These are phyloP conservation scores for Samia ricini DNA, from an alignment of 1,140 invertebrate species.

Conservation along the genomic window DNA sequence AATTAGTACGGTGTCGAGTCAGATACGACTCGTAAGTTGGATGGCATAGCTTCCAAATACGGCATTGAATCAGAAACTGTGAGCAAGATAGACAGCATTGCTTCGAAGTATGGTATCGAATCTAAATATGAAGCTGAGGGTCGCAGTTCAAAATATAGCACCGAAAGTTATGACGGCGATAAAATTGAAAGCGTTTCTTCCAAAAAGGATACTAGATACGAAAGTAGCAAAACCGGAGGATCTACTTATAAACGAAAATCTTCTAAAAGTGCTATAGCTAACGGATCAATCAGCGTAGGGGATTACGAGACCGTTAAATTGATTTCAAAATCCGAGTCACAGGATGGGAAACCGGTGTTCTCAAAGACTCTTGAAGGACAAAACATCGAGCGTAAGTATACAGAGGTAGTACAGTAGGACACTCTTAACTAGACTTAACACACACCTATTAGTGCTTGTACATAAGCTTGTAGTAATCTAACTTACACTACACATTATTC, in stretches of 20 bases:
- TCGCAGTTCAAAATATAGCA: conserved; percentile 28
- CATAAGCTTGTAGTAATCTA: conserved; percentile 69
- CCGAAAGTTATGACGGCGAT: conserved; percentile 45
- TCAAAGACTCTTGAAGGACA: conserved; percentile 85
- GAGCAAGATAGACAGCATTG: conserved; percentile 40
- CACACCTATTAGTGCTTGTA: conserved; percentile 65
- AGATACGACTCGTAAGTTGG: conserved; percentile 52
- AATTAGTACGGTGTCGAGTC: conserved; percentile 35
- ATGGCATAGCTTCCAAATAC: conserved; percentile 55
- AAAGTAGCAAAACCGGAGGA: conserved; percentile 51
- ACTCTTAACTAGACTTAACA: conserved; percentile 43
- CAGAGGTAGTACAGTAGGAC: conserved; percentile 25
- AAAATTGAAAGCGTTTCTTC: conserved; percentile 50
- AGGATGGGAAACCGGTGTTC: conserved; percentile 82
- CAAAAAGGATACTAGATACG: conserved; percentile 59
- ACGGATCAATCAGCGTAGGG: conserved; percentile 45
- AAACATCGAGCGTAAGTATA: conserved; percentile 87
- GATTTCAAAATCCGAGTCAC: conserved; percentile 51
- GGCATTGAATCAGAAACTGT: conserved; percentile 32
- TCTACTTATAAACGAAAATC: conserved; percentile 59
- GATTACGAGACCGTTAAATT: conserved; percentile 46
- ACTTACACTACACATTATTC: conserved; percentile 62
- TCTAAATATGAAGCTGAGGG: conserved; percentile 6
- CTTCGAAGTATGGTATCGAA: conserved; percentile 40
- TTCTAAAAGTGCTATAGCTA: conserved; percentile 49